Conservation (phyloP, 2,113 vertebrate genomes). For the Uropsilus gracilis region DNA sequence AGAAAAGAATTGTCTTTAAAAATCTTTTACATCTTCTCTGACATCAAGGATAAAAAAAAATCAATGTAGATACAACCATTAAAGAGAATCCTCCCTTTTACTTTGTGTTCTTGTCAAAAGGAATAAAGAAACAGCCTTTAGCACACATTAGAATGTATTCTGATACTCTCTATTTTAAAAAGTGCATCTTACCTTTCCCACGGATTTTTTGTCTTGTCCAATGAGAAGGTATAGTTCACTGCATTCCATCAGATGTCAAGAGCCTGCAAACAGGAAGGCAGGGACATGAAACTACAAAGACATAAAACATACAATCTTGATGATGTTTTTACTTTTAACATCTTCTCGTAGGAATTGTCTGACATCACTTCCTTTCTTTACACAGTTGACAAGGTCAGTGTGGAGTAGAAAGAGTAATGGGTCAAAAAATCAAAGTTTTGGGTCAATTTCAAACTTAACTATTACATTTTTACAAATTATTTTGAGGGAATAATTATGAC, state of each 20-base stretch:
- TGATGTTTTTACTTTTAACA: not conserved
- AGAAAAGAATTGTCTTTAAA: slow-evolving; percentile 65
- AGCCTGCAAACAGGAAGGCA: slow-evolving; percentile 61
- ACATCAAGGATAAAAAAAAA: slow-evolving; percentile 65
- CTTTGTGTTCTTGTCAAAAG: slow-evolving; percentile 41
- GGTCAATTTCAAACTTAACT: not conserved
- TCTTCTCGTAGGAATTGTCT: not conserved
- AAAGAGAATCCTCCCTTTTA: slow-evolving; percentile 66
- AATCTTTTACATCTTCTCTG: slow-evolving; percentile 62
- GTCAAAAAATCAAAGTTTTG: not conserved
- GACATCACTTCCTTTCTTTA: not conserved
- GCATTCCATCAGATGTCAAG: slow-evolving; percentile 66
- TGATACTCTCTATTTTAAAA: slow-evolving; percentile 68
- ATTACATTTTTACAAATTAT: not conserved
- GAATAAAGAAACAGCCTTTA: slow-evolving; percentile 45
- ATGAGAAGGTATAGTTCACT: not conserved
- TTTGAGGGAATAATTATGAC: not conserved
- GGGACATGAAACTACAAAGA: slow-evolving; percentile 24
- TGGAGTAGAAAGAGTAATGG: not conserved
- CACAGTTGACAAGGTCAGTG: not conserved
- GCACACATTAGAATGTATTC: slow-evolving; percentile 61
- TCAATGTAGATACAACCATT: slow-evolving; percentile 53
- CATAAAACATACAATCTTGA: not conserved
- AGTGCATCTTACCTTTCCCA: slow-evolving; percentile 54
- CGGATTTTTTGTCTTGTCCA: slow-evolving; percentile 74